Evolutionary conservation across 1,140 invertebrate genomes (phyloP), one percentile per base, ranked within the genome.

Genomic region (Coenobita brevimanus): DNA sequence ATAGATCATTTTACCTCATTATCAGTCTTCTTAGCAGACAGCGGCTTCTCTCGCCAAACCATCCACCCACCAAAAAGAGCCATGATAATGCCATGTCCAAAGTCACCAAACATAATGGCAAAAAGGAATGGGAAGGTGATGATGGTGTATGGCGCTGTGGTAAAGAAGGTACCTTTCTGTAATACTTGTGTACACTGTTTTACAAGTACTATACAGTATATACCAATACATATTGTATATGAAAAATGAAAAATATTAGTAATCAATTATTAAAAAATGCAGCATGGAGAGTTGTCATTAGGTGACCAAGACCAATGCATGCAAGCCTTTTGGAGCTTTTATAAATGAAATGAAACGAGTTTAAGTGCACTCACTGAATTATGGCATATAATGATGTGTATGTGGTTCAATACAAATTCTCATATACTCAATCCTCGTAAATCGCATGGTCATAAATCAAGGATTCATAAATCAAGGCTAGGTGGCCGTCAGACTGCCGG

Each of bases 61-160:
- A 96, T 93, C 92, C 93, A 95, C 0, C 94, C 91, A 38, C 93
- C 95, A 92, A 94, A 94, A 2, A 94, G 89, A 54, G 94, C 91
- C 94, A 96, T 95, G 50, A 96, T 92, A 4, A 94, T 75, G 30
- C 97, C 98, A 92, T 99, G 98, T 1, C 98, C 98, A 91, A 96
- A 93, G 93, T 99, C 98, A 69, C 98, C 98, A 93, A 99, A 99
- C 98, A 99, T 99, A 90, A 99, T 95, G 82, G 97, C 97, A 93
- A 99, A 99, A 62, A 99, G 93, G 94, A 99, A 99, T 36, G 98
- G 98, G 93, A 99, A 99, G 0, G 98, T 98, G 82, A 99, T 98
- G 91, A 98, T 98, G 0, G 98, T 98, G 92, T 97, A 99, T 0
- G 97, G 94, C 76, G 97, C 97, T 95, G 93, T n/a, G n/a, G n/a